These are phyloP conservation scores for Nemapogon koenigi DNA, from an alignment of 2,888 invertebrate genomes.

Conservation along the genomic window DNA sequence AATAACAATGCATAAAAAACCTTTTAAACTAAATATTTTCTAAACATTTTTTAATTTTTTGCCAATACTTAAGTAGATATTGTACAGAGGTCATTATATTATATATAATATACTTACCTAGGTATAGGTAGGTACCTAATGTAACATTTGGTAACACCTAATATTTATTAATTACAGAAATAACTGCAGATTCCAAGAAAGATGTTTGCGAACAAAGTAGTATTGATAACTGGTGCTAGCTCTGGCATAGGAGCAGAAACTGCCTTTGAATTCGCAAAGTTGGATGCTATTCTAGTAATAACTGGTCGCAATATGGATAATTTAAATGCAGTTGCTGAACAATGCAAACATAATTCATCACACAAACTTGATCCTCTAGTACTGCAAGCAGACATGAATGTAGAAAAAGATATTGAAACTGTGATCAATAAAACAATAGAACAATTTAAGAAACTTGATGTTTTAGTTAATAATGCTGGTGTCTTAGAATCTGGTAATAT, in stretches of 20 bases:
- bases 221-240: conserved; percentile 73
- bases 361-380: conserved; percentile 52
- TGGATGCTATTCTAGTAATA: conserved; percentile 68
- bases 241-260: conserved; percentile 79
- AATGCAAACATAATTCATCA: conserved; percentile 54
- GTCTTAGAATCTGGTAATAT: conserved; percentile 79
- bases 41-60: too few relatives aligned
- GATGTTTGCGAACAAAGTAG: conserved; percentile 66
- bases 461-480: conserved; percentile 90
- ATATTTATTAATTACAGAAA: too few relatives aligned
- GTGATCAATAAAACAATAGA: conserved; percentile 72
- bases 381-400: conserved; percentile 70
- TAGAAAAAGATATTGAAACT: conserved; percentile 69
- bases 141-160: too few relatives aligned
- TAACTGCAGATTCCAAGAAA: too few relatives aligned
- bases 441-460: conserved; percentile 73
- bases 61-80: too few relatives aligned
- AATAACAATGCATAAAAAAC: too few relatives aligned
- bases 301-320: conserved; percentile 76
- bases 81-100: too few relatives aligned
- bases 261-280: conserved; percentile 70
- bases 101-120: too few relatives aligned
- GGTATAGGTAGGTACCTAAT: too few relatives aligned
- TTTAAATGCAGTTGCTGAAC: conserved; percentile 65
- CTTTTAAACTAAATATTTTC: too few relatives aligned